These are phyloP conservation scores for Eriocheir sinensis DNA, from an alignment of 1,140 invertebrate species.

Conservation along the genomic window DNA sequence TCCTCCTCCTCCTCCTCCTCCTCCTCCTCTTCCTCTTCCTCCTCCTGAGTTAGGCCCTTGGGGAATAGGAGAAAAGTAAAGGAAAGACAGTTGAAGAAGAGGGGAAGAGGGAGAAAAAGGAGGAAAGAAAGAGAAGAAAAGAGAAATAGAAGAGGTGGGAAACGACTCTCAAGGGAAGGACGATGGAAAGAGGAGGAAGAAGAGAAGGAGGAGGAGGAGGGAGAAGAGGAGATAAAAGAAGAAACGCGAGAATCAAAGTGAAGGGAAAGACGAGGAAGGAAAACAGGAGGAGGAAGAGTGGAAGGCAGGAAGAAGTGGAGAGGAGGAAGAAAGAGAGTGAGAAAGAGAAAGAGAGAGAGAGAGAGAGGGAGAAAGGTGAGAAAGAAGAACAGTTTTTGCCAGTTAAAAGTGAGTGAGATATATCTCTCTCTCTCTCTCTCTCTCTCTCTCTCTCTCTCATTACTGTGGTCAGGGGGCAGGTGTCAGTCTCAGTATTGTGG, in stretches of 20 bases:
- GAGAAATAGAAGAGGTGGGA: no score
- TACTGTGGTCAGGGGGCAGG: slow-evolving; percentile 10
- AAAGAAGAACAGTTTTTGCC: neutral
- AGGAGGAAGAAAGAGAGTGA: no score
- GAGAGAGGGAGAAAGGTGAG: neutral
- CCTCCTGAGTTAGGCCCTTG: no score
- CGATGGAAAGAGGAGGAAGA: neutral
- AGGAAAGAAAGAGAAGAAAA: neutral
- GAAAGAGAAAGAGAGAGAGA: no score
- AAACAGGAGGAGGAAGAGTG: no score
- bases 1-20: no score
- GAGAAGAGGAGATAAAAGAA: neutral
- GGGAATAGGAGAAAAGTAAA: no score
- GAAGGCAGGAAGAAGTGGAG: no score
- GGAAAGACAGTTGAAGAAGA: no score
- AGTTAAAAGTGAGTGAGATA: neutral
- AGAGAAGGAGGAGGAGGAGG: neutral
- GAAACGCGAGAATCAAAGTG: no score
- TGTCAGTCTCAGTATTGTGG: slow-evolving; percentile 15
- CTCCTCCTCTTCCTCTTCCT: no score
- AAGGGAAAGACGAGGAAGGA: no score
- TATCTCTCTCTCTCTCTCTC: slow-evolving; percentile 13
- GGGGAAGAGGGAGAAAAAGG: neutral
- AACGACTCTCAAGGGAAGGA: neutral
- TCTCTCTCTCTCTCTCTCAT: slow-evolving; percentile 23